These are phyloP conservation scores for Proterorhinus semilunaris DNA, from an alignment of 2,113 vertebrate species.

Conservation along the genomic window DNA sequence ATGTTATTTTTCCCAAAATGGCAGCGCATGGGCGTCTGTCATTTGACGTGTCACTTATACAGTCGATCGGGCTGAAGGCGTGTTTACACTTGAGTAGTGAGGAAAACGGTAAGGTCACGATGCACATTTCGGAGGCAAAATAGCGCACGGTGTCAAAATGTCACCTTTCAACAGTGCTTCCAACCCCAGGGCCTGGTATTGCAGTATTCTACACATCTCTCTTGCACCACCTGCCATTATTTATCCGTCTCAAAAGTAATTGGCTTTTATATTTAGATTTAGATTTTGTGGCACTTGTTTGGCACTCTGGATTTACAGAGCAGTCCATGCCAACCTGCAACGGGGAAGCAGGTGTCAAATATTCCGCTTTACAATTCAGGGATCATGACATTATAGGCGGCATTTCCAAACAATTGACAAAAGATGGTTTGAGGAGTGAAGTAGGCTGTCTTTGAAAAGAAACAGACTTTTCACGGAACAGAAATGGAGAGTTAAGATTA, in stretches of 20 bases:
- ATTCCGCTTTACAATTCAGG: not conserved
- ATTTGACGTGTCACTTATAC: not conserved
- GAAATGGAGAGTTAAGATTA: no score
- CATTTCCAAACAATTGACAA: not conserved
- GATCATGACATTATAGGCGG: not conserved
- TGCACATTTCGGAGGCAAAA: slow-evolving; percentile 2
- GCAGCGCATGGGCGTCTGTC: slow-evolving; percentile 2
- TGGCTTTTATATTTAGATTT: not conserved
- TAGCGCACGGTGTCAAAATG: not conserved
- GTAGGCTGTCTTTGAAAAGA: no score
- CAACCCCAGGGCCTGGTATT: not conserved
- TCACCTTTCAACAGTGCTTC: not conserved
- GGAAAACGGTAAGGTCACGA: not conserved
- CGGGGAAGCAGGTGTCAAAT: not conserved
- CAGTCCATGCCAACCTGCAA: not conserved
- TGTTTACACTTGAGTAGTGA: not conserved
- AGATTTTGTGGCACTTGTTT: not conserved
- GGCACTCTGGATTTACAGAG: not conserved
- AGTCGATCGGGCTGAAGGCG: not conserved
- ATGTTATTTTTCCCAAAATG: not conserved
- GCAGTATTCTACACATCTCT: not conserved
- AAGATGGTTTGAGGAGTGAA: no score
- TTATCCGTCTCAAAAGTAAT: not conserved
- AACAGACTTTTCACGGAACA: no score
- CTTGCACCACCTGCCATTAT: not conserved